Conservation (phyloP, 2,888 invertebrate species). For the Luperina nickerlii region DNA sequence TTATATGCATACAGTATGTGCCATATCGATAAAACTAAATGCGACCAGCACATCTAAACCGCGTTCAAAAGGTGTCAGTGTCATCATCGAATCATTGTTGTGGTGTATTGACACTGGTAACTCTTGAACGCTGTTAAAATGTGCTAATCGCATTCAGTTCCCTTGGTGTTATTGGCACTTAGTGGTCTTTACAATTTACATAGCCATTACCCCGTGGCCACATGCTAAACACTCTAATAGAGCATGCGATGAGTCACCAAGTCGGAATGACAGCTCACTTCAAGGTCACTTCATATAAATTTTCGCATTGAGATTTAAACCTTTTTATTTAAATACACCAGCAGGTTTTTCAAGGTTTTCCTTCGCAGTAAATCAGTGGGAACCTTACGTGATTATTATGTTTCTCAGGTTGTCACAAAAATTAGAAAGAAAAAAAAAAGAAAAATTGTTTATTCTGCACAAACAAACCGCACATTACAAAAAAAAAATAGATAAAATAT, state of each 20-base stretch:
- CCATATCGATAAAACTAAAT: neutral
- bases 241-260: neutral
- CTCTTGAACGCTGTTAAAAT: neutral
- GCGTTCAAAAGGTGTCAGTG: too few relatives aligned
- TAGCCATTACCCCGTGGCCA: neutral
- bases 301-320: neutral
- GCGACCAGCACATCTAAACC: neutral
- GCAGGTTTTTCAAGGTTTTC: neutral
- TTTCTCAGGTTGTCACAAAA: neutral
- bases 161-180: neutral
- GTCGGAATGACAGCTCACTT: neutral
- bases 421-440: neutral
- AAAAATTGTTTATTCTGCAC: neutral
- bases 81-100: too few relatives aligned
- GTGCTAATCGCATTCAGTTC: neutral
- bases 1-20: slow-evolving; percentile 6
- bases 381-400: neutral
- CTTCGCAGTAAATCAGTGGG: too few relatives aligned
- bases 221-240: neutral
- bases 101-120: neutral
- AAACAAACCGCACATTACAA: neutral
- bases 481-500: neutral
- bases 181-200: neutral
- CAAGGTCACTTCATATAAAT: neutral
- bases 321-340: neutral